Base-by-base conservation (phyloP, 1,140 invertebrate species). In the Aphaenogaster ashmeadi region DNA sequence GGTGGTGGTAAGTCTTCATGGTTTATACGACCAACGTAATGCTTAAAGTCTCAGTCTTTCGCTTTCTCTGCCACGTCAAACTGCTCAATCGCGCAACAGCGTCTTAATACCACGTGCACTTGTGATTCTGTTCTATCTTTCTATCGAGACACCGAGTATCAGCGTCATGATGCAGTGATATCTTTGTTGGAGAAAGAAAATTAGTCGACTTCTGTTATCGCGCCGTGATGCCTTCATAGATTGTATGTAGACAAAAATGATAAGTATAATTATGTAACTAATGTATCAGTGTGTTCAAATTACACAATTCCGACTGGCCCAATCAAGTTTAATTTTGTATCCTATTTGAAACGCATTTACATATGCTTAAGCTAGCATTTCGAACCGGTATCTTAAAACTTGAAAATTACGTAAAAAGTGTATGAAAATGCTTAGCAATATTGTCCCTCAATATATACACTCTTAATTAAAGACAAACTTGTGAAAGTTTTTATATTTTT, bases 21-120 rank as follows among this genome's bases (percentile, higher is more conserved):
- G 72, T 95, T 96, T 92, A 95, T 96, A 90, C 92, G 94, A 80
- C 90, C 36, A 92, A 92, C 92, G 88, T 92, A 89, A 94, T 93
- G 89, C 91, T 92, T 91, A 87, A 92, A 92, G 91, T 91, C 90
- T 92, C 95, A 95, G 95, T 95, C 94, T 94, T 92, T 94, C 94
- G 92, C 95, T 95, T 95, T 95, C 95, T 94, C 94, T 92, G 92
- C 87, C 89, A 91, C 89, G 89, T 92, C 77, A 86, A 94, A 88
- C 87, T 92, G 71, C 80, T 77, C 87, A 88, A 92, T 91, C 92
- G 80, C 6, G 38, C 80, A 86, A 79, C 67, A 87, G 72, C 86
- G 81, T 62, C 72, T 81, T 13, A 0, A 81, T 18, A 36, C 79
- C 90, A 90, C 88, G 84, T 90, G 86, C 74, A 87, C 21, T 33